Conservation (phyloP, 2,797 vertebrate genomes). For the Lagorchestes hirsutus region DNA sequence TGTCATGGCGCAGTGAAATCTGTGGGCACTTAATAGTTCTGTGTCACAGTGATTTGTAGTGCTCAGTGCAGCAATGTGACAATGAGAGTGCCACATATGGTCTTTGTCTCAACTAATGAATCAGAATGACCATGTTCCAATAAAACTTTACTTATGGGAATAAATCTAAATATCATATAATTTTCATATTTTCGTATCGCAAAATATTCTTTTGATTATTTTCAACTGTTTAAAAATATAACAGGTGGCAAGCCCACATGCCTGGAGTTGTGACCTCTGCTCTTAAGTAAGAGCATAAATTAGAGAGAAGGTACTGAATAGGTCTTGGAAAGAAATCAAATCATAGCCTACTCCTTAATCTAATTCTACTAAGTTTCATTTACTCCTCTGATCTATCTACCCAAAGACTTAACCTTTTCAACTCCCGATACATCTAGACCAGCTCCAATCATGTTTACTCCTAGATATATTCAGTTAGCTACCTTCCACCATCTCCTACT, state of each 20-base stretch:
- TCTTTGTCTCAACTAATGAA: background rate
- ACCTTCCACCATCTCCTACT: background rate
- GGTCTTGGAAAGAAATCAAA: background rate
- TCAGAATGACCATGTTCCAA: background rate
- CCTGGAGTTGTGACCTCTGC: background rate
- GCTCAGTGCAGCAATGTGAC: background rate
- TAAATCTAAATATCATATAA: background rate
- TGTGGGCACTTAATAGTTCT: background rate
- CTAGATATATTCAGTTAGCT: background rate
- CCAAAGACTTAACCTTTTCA: background rate
- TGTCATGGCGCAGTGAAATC: background rate
- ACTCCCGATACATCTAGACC: background rate
- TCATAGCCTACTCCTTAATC: background rate
- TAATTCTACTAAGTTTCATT: background rate
- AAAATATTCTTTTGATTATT: background rate
- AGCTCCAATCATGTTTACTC: background rate
- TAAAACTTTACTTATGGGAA: background rate
- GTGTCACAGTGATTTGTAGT: background rate
- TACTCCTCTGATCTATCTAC: background rate
- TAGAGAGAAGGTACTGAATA: background rate
- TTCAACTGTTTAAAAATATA: background rate
- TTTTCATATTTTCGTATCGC: background rate
- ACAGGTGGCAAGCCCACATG: background rate
- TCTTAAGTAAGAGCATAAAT: background rate
- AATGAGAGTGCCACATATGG: background rate